Evolutionary conservation across 1,140 invertebrate species (phyloP).

Genomic region (Kradibia gibbosae): DNA sequence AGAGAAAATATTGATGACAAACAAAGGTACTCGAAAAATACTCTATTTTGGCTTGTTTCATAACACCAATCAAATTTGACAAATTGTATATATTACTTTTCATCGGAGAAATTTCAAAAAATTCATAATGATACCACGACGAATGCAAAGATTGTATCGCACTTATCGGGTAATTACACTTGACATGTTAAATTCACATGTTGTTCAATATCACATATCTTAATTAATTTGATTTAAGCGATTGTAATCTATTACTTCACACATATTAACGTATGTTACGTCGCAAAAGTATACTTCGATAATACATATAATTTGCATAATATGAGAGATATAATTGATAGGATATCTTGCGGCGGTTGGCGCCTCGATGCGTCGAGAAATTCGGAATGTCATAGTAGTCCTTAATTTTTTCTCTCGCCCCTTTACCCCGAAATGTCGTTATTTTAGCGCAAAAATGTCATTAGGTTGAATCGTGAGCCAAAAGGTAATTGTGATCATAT

Average conservation of each 20-base stretch:
- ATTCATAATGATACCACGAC: neutral
- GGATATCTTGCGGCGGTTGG: no score
- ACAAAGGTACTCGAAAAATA: neutral
- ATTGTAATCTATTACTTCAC: neutral
- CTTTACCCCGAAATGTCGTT: neutral
- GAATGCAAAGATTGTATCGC: neutral
- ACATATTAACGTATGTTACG: no score
- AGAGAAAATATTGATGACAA: neutral
- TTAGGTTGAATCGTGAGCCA: neutral
- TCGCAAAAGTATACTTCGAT: no score
- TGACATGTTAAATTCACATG: neutral
- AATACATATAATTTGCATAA: no score
- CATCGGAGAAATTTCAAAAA: neutral
- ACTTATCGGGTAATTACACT: neutral
- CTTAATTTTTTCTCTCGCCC: neutral
- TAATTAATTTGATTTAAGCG: constrained; percentile 3
- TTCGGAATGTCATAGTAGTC: no score
- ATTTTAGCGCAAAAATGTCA: neutral
- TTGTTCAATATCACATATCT: neutral
- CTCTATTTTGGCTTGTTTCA: neutral
- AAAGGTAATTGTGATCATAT: neutral
- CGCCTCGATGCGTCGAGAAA: no score
- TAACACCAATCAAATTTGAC: neutral
- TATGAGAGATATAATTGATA: no score
- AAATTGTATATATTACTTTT: neutral